These are phyloP conservation scores for Petroica traversi DNA, from an alignment of 2,113 vertebrate species.

Conservation along the genomic window DNA sequence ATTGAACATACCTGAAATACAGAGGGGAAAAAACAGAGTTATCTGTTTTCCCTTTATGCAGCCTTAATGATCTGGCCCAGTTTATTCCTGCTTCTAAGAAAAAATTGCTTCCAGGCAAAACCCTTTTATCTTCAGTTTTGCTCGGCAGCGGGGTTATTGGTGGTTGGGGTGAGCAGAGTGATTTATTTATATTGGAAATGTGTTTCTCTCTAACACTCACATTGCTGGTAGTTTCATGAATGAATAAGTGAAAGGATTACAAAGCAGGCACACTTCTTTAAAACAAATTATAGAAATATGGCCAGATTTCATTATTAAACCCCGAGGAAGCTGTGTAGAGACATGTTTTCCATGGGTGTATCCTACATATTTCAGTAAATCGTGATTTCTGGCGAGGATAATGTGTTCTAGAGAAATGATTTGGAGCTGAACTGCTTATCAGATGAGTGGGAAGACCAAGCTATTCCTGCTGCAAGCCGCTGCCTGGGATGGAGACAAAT, in stretches of 20 bases:
- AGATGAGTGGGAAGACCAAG: slow-evolving; percentile 50
- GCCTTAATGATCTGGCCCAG: background rate
- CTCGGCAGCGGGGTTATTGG: background rate
- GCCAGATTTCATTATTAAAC: slow-evolving; percentile 28
- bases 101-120: slow-evolving; percentile 25
- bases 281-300: background rate
- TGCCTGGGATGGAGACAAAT: background rate
- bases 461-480: slow-evolving; percentile 27
- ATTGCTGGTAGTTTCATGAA: slow-evolving; percentile 34
- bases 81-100: slow-evolving; percentile 24
- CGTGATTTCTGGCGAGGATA: slow-evolving; percentile 42
- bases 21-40: background rate
- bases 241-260: slow-evolving; percentile 28
- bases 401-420: background rate
- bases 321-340: background rate
- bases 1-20: background rate
- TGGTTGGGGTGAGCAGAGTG: background rate
- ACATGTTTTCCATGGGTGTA: slow-evolving; percentile 43
- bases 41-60: background rate
- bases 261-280: background rate
- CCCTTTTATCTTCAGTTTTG: background rate
- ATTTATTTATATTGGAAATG: slow-evolving; percentile 15
- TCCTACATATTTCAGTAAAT: slow-evolving; percentile 25
- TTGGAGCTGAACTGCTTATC: background rate
- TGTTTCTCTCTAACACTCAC: background rate